phyloP scores from a whole-genome alignment of 1,140 invertebrate species.

The Euura lappo region DNA sequence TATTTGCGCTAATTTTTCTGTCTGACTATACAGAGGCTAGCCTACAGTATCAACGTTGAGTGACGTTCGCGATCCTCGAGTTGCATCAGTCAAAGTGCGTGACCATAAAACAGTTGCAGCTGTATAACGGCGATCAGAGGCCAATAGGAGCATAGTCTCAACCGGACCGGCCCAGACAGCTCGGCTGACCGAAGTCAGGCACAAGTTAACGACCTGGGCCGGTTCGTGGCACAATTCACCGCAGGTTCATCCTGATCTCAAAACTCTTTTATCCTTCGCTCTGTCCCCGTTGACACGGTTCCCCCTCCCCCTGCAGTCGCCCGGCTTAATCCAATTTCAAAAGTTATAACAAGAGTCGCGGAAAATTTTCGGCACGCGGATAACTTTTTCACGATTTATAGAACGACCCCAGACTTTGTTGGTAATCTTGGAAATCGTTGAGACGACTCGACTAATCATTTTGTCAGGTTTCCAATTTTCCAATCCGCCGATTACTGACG shows the following conservation, averaged over 20 bases:
- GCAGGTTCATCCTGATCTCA: not conserved
- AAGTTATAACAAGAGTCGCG: not conserved
- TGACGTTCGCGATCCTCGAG: not conserved
- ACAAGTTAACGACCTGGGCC: constrained; percentile 6
- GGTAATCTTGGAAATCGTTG: not conserved
- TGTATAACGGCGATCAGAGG: not conserved
- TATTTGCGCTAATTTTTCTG: too few relatives aligned
- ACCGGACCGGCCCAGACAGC: not conserved
- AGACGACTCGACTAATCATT: not conserved
- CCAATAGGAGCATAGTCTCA: not conserved
- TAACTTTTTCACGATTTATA: not conserved
- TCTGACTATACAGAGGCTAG: too few relatives aligned
- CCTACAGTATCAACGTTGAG: not conserved
- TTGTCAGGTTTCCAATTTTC: not conserved
- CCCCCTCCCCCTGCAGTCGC: not conserved
- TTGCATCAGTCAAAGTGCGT: not conserved
- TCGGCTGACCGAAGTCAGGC: not conserved
- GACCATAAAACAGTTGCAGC: not conserved
- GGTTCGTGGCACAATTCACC: not conserved
- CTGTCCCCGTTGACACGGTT: not conserved
- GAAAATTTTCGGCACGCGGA: not conserved
- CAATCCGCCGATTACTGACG: not conserved
- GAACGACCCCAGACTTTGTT: not conserved
- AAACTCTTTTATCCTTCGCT: not conserved
- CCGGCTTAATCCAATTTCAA: not conserved